Conservation (phyloP, 1,140 invertebrate genomes). For the Meloidogyne chitwoodi region DNA sequence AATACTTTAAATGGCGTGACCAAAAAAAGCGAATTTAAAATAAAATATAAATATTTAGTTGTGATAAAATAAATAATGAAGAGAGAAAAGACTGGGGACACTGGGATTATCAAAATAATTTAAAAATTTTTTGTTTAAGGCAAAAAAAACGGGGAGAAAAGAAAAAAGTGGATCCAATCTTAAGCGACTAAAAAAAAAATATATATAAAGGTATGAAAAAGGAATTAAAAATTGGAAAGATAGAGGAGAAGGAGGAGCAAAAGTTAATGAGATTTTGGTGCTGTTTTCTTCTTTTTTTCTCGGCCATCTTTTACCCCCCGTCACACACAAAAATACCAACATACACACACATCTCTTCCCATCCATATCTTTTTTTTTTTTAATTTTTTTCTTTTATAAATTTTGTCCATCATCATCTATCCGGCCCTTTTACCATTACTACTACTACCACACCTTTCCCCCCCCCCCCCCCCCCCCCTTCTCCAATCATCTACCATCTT, state of each 20-base stretch:
- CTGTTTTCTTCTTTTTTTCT: neutral
- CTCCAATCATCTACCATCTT: too few species aligned
- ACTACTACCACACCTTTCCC: neutral
- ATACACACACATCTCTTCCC: neutral
- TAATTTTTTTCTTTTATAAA: neutral
- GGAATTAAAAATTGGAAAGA: neutral
- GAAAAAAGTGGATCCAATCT: neutral
- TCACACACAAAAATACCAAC: neutral
- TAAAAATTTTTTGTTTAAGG: too few species aligned
- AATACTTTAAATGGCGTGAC: neutral
- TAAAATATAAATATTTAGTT: neutral
- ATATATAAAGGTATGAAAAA: neutral
- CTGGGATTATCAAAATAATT: neutral
- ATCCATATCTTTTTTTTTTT: neutral
- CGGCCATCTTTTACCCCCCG: neutral
- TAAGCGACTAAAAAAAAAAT: neutral
- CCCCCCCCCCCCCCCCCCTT: too few species aligned
- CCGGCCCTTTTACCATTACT: neutral
- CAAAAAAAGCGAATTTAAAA: neutral
- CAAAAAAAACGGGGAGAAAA: neutral
- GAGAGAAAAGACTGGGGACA: neutral
- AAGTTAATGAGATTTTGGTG: slow-evolving; percentile 12
- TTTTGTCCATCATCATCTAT: neutral
- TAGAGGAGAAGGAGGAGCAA: neutral
- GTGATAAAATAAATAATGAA: neutral